These are phyloP conservation scores for Embidobia sp. DNA, from an alignment of 2,888 invertebrate genomes.

Conservation along the genomic window DNA sequence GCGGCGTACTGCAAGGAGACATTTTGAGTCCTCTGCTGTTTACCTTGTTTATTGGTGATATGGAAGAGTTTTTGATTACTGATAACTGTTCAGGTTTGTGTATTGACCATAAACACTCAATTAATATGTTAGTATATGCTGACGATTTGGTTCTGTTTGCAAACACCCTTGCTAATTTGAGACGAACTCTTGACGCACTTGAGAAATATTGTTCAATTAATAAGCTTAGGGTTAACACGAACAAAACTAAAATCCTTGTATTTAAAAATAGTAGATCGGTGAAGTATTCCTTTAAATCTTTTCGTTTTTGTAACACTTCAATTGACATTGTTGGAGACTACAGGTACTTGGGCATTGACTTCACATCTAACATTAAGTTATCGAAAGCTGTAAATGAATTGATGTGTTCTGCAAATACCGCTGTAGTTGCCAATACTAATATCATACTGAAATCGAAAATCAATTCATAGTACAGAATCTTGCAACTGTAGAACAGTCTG, in stretches of 20 bases:
- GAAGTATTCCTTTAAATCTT: background rate
- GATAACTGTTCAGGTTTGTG: background rate
- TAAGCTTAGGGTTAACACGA: too few species aligned
- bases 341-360: background rate
- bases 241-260: too few species aligned
- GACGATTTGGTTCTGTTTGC: background rate
- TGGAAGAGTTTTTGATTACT: background rate
- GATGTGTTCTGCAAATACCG: background rate
- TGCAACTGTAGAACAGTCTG: background rate
- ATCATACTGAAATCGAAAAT: background rate
- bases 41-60: background rate
- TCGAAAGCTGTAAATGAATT: background rate
- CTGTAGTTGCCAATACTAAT: background rate
- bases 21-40: conserved; percentile 3
- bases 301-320: background rate
- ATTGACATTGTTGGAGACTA: background rate
- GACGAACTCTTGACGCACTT: background rate
- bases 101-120: background rate
- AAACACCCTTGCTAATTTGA: background rate
- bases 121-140: background rate
- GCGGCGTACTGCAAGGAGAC: conserved; percentile 1
- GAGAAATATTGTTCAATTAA: too few species aligned
- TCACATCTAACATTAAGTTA: background rate
- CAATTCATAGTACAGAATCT: background rate
- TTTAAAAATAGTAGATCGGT: background rate